Percentiles rank a stretch among this genome's conserved stretches.
phyloP scores from a whole-genome alignment of 2,113 vertebrate species.

The Xyrauchen texanus region DNA sequence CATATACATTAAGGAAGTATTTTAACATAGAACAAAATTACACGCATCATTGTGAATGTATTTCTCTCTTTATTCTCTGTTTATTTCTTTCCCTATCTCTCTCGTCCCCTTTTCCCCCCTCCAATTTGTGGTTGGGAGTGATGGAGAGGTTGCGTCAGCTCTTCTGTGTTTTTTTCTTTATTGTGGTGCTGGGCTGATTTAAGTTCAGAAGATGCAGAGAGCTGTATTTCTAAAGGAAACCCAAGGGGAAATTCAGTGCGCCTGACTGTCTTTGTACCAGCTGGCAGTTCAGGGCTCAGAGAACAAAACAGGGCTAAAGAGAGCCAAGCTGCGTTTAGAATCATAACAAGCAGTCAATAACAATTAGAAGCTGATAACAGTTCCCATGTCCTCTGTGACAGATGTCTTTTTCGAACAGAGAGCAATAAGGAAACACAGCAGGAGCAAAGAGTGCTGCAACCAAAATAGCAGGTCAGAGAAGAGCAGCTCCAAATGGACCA shows the following conservation, averaged over 20 bases:
- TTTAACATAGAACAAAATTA: too few species aligned
- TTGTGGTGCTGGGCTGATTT: background rate
- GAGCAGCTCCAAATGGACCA: background rate
- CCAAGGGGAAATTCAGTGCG: constrained; percentile 25
- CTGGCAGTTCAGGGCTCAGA: constrained; percentile 22
- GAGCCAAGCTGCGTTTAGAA: background rate
- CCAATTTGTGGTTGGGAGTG: background rate
- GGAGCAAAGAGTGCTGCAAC: constrained; percentile 1
- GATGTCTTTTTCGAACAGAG: constrained; percentile 9
- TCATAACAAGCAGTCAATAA: constrained; percentile 38
- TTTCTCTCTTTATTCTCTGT: constrained; percentile 13
- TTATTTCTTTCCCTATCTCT: background rate
- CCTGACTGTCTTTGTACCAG: constrained; percentile 25
- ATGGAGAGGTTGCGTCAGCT: constrained; percentile 1
- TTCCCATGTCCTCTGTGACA: constrained; percentile 23
- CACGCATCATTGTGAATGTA: constrained; percentile 32
- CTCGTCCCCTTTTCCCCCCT: background rate
- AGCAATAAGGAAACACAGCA: background rate
- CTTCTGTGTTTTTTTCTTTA: background rate
- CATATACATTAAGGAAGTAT: too few species aligned
- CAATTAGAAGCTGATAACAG: constrained; percentile 35
- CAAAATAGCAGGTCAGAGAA: constrained; percentile 11
- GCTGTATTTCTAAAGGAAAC: constrained; percentile 24
- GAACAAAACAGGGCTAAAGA: constrained; percentile 41
- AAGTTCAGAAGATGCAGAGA: constrained; percentile 27